A percentile compares a stretch with the other conserved stretches of the same genome.
These are phyloP conservation scores for Ictalurus furcatus DNA, from an alignment of 2,113 vertebrate species.

Conservation along the genomic window DNA sequence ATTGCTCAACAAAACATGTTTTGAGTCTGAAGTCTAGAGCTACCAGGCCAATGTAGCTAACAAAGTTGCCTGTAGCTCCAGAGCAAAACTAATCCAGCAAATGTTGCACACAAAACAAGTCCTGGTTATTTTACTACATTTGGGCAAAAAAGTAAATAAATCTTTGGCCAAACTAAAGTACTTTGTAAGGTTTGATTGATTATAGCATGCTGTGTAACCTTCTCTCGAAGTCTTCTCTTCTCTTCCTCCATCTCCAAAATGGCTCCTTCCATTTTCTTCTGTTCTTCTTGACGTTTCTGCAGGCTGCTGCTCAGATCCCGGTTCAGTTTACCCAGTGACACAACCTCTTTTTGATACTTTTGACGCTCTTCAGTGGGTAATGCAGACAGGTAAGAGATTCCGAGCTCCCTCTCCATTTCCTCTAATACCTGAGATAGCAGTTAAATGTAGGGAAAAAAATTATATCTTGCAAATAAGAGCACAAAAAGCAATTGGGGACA, in stretches of 20 bases:
- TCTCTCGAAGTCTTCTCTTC: conserved; percentile 69
- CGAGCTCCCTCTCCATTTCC: conserved; percentile 73
- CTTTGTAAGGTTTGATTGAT: not conserved
- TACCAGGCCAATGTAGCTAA: not conserved
- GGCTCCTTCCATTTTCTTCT: conserved; percentile 54
- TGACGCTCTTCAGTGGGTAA: conserved; percentile 54
- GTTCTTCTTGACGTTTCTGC: conserved; percentile 68
- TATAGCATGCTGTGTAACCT: conserved; percentile 56
- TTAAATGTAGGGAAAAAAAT: not conserved
- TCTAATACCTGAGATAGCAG: conserved; percentile 72
- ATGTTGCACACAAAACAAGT: not conserved
- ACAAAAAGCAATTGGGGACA: not conserved
- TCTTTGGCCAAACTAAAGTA: not conserved
- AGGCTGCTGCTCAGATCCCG: conserved; percentile 60
- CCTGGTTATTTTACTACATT: not conserved
- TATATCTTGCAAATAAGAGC: not conserved
- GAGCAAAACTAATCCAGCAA: not conserved
- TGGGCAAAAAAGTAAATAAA: not conserved
- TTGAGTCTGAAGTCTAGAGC: not conserved
- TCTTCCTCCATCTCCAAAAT: conserved; percentile 70
- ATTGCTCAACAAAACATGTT: not conserved
- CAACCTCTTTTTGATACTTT: conserved; percentile 58
- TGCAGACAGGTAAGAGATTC: conserved; percentile 63
- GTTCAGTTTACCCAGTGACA: conserved; percentile 66
- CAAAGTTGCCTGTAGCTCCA: not conserved